These are phyloP conservation scores for Paradisaea rubra DNA, from an alignment of 2,113 vertebrate genomes.

Conservation along the genomic window DNA sequence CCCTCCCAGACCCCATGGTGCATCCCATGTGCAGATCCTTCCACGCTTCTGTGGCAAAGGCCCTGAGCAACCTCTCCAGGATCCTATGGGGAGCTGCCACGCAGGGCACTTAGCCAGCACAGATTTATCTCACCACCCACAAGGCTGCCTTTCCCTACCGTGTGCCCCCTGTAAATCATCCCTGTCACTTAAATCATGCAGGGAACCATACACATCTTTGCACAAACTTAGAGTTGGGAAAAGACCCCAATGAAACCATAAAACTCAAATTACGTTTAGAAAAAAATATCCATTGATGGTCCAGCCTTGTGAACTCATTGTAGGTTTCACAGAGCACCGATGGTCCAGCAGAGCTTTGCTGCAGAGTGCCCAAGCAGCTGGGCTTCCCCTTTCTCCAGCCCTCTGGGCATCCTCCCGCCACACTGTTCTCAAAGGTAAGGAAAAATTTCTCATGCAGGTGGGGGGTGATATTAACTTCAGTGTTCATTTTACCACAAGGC, in stretches of 20 bases:
- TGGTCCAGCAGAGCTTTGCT: background rate
- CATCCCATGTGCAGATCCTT: background rate
- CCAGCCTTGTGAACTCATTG: background rate
- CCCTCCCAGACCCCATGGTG: rapidly evolving
- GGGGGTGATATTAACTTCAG: background rate
- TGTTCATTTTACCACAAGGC: background rate
- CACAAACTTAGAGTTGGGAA: background rate
- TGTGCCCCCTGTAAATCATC: rapidly evolving
- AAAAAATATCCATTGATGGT: background rate
- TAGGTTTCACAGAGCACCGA: background rate
- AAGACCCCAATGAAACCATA: background rate
- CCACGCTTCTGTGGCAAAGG: background rate
- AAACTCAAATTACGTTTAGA: background rate
- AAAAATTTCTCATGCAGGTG: background rate
- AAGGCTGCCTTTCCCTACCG: background rate
- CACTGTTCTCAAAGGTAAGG: background rate
- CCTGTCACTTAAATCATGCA: rapidly evolving
- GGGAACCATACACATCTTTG: background rate
- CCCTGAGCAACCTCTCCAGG: background rate
- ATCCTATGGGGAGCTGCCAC: background rate
- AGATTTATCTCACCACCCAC: background rate
- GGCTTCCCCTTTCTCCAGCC: background rate
- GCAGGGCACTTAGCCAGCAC: rapidly evolving
- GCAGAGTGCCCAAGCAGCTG: rapidly evolving
- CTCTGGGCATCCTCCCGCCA: background rate